Evolutionary conservation across 1,140 invertebrate genomes (phyloP).

Genomic region (Drosophila quadrilineata): DNA sequence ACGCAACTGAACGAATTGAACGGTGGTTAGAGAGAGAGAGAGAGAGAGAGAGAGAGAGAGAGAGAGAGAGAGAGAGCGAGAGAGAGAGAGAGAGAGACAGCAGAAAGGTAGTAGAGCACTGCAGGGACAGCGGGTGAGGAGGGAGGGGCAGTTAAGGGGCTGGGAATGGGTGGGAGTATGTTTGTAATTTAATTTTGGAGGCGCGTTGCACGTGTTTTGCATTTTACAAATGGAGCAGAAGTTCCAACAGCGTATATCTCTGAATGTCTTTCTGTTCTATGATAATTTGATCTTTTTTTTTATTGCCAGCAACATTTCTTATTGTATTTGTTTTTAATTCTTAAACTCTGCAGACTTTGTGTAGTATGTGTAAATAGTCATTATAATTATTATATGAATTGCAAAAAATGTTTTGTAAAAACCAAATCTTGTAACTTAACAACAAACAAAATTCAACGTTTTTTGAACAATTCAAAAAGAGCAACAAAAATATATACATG

Average conservation of each 20-base stretch:
- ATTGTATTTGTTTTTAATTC: no score
- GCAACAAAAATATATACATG: conserved; percentile 10
- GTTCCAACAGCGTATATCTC: no score
- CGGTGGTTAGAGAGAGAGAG: no score
- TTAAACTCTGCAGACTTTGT: no score
- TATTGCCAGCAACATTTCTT: conserved; percentile 12
- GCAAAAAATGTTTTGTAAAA: conserved; percentile 15
- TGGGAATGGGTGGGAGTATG: no score
- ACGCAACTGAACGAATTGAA: not conserved
- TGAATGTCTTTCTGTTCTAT: conserved; percentile 3
- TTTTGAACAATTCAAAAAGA: conserved; percentile 17
- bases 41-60: not conserved
- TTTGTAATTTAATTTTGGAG: conserved; percentile 20
- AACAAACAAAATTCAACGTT: conserved; percentile 20
- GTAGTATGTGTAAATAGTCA: conserved; percentile 69
- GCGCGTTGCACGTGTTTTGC: conserved; percentile 49
- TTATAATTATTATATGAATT: conserved; percentile 74
- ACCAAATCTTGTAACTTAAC: conserved; percentile 4
- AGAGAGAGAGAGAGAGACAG: not conserved
- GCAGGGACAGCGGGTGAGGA: no score
- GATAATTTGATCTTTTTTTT: conserved; percentile 14
- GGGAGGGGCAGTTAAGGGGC: not conserved
- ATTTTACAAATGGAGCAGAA: conserved; percentile 5
- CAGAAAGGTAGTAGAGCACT: no score
- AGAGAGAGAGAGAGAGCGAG: not conserved